Percentiles rank a stretch among this genome's conserved stretches.
Evolutionary conservation across 2,888 invertebrate species (phyloP).

Genomic region (Belgica antarctica): DNA sequence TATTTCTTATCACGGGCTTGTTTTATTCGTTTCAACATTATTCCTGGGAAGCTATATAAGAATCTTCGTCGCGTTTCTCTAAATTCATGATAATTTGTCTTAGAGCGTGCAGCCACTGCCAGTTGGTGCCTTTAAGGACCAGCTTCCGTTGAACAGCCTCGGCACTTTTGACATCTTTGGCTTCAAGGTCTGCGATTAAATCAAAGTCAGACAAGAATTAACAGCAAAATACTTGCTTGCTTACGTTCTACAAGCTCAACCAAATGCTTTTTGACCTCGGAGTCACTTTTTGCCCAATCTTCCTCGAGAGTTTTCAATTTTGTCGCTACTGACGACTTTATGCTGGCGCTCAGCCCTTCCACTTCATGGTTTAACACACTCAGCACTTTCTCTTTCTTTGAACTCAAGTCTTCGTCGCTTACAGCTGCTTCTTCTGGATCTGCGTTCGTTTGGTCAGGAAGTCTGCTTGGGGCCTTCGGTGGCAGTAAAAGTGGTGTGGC

Average conservation of each 20-base stretch:
- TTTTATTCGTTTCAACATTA: neutral
- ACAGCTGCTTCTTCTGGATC: neutral
- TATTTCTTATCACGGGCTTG: no score
- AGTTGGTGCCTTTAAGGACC: conserved; percentile 15
- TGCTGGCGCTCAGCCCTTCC: neutral
- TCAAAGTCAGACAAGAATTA: neutral
- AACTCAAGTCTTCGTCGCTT: neutral
- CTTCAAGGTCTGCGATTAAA: conserved; percentile 26
- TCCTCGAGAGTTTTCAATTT: conserved; percentile 20
- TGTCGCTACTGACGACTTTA: neutral
- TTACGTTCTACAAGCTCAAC: conserved; percentile 27
- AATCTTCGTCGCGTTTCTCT: neutral
- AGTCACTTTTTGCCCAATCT: conserved; percentile 20
- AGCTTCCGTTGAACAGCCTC: neutral
- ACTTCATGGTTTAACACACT: neutral
- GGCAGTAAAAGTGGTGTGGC: neutral
- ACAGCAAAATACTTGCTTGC: no score
- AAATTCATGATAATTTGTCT: conserved; percentile 37
- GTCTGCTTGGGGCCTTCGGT: neutral
- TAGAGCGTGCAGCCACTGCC: conserved; percentile 14
- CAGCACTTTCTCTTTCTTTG: neutral
- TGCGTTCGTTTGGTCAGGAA: neutral
- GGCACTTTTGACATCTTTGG: conserved; percentile 16
- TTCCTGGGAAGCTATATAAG: neutral
- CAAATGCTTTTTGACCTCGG: neutral